Percentiles rank a stretch among this genome's conserved stretches.
Evolutionary conservation across 2,797 vertebrate species (phyloP).

Genomic region (Brachyrhaphis roseni): DNA sequence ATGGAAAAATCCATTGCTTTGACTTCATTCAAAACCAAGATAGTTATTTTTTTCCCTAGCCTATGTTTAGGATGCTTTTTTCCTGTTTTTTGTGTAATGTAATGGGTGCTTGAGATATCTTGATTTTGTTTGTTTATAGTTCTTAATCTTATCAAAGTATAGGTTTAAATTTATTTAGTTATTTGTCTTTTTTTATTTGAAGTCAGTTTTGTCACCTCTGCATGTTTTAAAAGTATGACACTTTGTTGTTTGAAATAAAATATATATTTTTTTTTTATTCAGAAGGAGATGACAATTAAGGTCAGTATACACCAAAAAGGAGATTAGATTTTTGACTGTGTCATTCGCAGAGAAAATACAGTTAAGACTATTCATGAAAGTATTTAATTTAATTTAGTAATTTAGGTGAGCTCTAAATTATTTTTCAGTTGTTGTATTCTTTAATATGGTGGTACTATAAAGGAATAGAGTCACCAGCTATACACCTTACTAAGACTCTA

Average conservation of each 20-base stretch:
- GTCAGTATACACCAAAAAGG: slow-evolving; percentile 12
- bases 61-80: neutral
- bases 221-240: slow-evolving; percentile 18
- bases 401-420: slow-evolving; percentile 8
- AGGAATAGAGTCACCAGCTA: neutral
- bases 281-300: slow-evolving; percentile 5
- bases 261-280: neutral
- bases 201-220: slow-evolving; percentile 6
- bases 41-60: neutral
- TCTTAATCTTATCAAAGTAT: slow-evolving; percentile 11
- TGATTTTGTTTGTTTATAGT: neutral
- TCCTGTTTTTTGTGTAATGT: neutral
- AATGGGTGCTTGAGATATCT: neutral
- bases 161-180: neutral
- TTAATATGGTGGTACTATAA: neutral
- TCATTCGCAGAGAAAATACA: slow-evolving; percentile 38
- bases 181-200: neutral
- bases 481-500: neutral
- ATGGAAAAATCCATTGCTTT: no score
- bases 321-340: slow-evolving; percentile 9
- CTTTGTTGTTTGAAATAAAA: slow-evolving; percentile 10
- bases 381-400: neutral
- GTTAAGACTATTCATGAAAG: neutral
- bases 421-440: neutral
- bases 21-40: neutral